Evolutionary conservation across 2,113 vertebrate genomes (phyloP).

Genomic region (Motacilla tschutschensis): DNA sequence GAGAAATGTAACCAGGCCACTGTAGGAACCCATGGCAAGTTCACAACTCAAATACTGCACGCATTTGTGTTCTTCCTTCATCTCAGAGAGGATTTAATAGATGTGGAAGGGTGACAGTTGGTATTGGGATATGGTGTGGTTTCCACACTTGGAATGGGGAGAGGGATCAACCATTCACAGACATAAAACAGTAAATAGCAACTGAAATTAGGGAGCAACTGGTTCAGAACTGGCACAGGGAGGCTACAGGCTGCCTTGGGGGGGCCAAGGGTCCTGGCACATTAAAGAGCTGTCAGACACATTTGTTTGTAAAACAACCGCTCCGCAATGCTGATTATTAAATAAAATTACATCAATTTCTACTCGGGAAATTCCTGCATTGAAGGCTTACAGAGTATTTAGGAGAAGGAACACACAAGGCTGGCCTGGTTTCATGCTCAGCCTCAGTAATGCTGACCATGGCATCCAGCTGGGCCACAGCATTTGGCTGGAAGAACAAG

Average conservation of each 20-base stretch:
- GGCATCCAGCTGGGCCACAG: background rate
- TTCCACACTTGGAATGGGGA: background rate
- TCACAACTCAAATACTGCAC: background rate
- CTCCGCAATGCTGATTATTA: background rate
- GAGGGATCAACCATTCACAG: background rate
- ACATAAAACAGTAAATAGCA: background rate
- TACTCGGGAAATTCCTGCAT: background rate
- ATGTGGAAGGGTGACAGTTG: background rate
- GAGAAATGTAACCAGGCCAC: background rate
- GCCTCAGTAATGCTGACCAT: background rate
- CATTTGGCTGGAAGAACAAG: background rate
- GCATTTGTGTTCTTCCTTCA: background rate
- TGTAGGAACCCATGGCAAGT: background rate
- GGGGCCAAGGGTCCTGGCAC: background rate
- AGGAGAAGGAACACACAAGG: background rate
- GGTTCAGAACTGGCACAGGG: background rate
- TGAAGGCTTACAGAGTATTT: background rate
- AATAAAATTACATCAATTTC: background rate
- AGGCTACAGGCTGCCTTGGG: accelerated
- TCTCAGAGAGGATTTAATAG: background rate
- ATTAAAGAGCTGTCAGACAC: background rate
- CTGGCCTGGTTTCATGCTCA: background rate
- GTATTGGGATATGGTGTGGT: background rate
- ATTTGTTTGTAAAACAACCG: background rate
- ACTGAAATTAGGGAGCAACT: background rate